Conservation (phyloP, 2,888 invertebrate genomes). For the Eugnorisma glareosa region DNA sequence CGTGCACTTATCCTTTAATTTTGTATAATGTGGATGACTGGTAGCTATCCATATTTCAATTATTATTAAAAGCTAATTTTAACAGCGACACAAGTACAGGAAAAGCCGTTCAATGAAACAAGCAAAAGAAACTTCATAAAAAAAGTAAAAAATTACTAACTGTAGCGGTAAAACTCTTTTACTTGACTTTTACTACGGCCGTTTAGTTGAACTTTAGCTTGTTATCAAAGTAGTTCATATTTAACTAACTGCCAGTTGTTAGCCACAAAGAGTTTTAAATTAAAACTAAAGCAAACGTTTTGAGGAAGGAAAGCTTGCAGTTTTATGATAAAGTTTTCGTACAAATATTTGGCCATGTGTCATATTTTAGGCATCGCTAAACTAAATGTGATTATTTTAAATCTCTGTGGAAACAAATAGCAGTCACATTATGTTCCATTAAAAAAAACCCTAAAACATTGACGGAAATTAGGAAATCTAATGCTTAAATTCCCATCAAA, state of each 20-base stretch:
- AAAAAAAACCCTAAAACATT: not conserved
- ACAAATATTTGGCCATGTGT: not conserved
- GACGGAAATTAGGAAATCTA: not conserved
- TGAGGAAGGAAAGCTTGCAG: not conserved
- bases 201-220: conserved; percentile 58
- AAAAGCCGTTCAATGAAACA: conserved; percentile 25
- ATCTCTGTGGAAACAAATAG: not conserved
- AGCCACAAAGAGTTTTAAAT: conserved; percentile 69
- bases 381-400: not conserved
- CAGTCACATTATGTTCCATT: no score
- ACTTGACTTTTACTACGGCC: conserved; percentile 38
- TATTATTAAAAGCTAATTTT: conserved; percentile 17
- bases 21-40: not conserved
- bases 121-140: conserved; percentile 33
- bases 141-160: conserved; percentile 41
- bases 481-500: not conserved
- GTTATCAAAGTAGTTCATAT: conserved; percentile 59
- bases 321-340: not conserved
- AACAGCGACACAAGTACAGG: conserved; percentile 7
- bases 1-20: not conserved
- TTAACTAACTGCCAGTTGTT: conserved; percentile 58
- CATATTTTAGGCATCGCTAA: not conserved
- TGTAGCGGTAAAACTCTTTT: conserved; percentile 40
- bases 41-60: not conserved
- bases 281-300: conserved; percentile 56